Evolutionary conservation across 2,888 invertebrate genomes (phyloP).

Genomic region (Tuta absoluta): DNA sequence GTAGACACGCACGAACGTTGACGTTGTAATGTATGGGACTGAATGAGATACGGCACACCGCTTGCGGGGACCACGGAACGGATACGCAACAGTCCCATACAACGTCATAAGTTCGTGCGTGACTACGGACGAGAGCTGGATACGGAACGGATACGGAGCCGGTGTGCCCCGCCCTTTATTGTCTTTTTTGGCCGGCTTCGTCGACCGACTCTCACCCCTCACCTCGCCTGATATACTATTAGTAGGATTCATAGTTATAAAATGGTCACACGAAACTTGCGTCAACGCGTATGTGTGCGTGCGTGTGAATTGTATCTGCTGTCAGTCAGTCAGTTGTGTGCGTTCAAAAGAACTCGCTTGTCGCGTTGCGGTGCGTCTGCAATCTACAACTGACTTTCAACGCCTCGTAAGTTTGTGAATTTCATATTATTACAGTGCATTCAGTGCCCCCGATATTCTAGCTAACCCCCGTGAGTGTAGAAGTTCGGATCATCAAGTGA

Average conservation of each 20-base stretch:
- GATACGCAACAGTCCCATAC: too few relatives aligned
- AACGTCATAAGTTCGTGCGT: too few relatives aligned
- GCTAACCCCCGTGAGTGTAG: constrained; percentile 41
- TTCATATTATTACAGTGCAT: constrained; percentile 61
- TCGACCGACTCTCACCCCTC: too few relatives aligned
- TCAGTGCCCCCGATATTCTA: constrained; percentile 47
- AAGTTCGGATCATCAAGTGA: constrained; percentile 33
- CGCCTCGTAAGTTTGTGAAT: constrained; percentile 79
- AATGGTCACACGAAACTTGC: not conserved
- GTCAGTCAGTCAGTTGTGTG: constrained; percentile 41
- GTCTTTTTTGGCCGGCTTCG: too few relatives aligned
- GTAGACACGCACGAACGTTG: too few relatives aligned
- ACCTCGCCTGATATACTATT: too few relatives aligned
- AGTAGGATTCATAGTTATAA: constrained; percentile 1
- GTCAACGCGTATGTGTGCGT: constrained; percentile 26
- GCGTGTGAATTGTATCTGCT: constrained; percentile 40
- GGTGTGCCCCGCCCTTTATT: too few relatives aligned
- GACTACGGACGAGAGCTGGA: too few relatives aligned
- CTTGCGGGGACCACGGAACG: too few relatives aligned
- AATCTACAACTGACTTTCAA: constrained; percentile 78
- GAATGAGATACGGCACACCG: too few relatives aligned
- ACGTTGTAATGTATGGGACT: too few relatives aligned
- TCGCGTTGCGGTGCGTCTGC: constrained; percentile 72
- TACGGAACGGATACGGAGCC: too few relatives aligned
- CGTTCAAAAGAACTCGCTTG: constrained; percentile 72